A percentile compares a stretch with the other conserved stretches of the same genome.
phyloP scores from a whole-genome alignment of 2,888 invertebrate genomes.

The Pseudococcus viburni region DNA sequence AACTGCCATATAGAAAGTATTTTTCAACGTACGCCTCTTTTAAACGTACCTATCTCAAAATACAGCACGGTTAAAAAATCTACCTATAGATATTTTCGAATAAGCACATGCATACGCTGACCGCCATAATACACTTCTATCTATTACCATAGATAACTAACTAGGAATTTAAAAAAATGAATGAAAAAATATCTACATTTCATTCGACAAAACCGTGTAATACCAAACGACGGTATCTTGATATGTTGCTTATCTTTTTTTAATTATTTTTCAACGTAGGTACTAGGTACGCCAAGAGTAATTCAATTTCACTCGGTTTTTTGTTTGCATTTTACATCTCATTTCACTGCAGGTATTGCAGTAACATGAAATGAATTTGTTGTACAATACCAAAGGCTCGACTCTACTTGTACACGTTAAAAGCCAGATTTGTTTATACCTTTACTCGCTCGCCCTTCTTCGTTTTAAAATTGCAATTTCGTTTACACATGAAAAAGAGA shows the following conservation, averaged over 20 bases:
- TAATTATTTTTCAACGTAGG: background rate
- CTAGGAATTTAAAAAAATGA: background rate
- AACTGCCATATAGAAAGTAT: constrained; percentile 38
- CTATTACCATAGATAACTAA: background rate
- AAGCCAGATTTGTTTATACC: background rate
- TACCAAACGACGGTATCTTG: background rate
- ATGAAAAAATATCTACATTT: background rate
- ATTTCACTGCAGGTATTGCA: background rate
- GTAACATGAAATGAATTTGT: background rate
- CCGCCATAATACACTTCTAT: constrained; percentile 11
- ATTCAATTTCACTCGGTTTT: background rate
- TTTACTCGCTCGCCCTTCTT: background rate
- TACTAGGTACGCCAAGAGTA: background rate
- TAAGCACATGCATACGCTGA: background rate
- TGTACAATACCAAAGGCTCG: constrained; percentile 4
- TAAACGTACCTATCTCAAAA: background rate
- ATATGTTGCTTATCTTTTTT: background rate
- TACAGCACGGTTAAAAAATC: background rate
- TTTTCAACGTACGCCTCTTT: background rate
- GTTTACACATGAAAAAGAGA: background rate
- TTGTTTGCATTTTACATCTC: constrained; percentile 1
- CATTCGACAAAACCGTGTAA: background rate
- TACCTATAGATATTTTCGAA: constrained; percentile 13
- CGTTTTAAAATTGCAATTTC: background rate
- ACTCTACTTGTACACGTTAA: background rate